phyloP scores from a whole-genome alignment of 2,797 vertebrate species.

The Novumbra hubbsi region DNA sequence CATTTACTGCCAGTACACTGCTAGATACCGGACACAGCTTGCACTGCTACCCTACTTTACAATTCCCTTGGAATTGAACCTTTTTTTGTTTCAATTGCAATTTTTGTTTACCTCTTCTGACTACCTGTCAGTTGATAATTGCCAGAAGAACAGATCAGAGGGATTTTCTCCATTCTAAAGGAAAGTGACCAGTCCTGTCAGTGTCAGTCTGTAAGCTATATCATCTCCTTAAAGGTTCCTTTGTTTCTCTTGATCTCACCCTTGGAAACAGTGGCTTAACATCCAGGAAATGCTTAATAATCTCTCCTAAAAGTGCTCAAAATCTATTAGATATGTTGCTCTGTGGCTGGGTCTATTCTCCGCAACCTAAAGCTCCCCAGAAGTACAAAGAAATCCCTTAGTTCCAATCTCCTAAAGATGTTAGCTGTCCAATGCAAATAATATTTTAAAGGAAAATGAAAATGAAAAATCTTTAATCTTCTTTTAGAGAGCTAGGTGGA shows the following conservation, averaged over 20 bases:
- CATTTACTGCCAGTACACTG: no score
- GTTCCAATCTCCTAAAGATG: background rate
- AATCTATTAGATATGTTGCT: background rate
- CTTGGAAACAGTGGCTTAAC: background rate
- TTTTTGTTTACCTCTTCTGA: background rate
- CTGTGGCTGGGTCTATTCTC: background rate
- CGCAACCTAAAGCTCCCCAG: background rate
- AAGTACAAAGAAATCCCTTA: background rate
- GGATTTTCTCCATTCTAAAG: background rate
- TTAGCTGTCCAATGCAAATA: background rate
- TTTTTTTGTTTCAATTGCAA: background rate
- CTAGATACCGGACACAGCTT: no score
- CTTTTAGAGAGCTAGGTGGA: constrained; percentile 1
- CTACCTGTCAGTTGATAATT: background rate
- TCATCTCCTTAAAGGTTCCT: background rate
- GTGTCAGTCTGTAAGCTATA: background rate
- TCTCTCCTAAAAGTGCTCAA: background rate
- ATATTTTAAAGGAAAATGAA: background rate
- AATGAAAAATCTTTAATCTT: background rate
- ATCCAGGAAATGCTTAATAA: background rate
- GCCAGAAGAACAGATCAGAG: background rate
- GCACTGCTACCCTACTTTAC: no score
- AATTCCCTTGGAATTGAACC: no score
- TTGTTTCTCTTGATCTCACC: background rate
- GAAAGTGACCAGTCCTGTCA: background rate